Base-by-base conservation (phyloP, 2,888 invertebrate species). In the Diaperis boleti region DNA sequence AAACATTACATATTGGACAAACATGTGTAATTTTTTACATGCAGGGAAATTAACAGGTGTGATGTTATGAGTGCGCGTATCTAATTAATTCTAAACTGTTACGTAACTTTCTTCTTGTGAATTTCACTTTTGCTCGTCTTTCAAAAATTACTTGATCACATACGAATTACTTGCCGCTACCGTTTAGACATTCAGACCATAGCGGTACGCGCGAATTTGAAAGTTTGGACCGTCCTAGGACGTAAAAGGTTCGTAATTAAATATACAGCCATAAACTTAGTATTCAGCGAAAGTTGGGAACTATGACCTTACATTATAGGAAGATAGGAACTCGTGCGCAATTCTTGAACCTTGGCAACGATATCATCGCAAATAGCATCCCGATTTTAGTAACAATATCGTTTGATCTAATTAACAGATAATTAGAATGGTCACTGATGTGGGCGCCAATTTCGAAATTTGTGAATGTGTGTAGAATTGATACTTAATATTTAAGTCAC, bases 71-170 rank as follows among this genome's bases (percentile, higher is more conserved):
- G 17, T 39, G 22, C 20, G 44, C 41, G n/a, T 31, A 14, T 10
- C 29, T 61, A 61, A 61, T 61, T 61, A 61, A 61, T 54, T 61
- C 61, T 7, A 52, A 7, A 22, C 14, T 11, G 31, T 61, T 54
- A 61, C 39, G 29, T 55, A 61, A 61, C 44, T 44, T 17, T 11
- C 15, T 52, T 41, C 39, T 15, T 10, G 54, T 29, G 42, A 61
- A 61, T 61, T 61, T 61, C 61, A 61, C 61, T 61, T 61, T 61
- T 61, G 47, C 39, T 44, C 42, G 39, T 37, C 11, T 57, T 57
- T 35, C 29, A 42, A 44, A 33, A 56, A 44, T 13, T 11, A 22
- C 41, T 20, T 44, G 26, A 56, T 20, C 44, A 47, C 31, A n/a
- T 31, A 18, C 13, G 44, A 44, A 56, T 44, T 17, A 42, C 10